phyloP scores from a whole-genome alignment of 2,797 vertebrate genomes.

The Tragopan temminckii region DNA sequence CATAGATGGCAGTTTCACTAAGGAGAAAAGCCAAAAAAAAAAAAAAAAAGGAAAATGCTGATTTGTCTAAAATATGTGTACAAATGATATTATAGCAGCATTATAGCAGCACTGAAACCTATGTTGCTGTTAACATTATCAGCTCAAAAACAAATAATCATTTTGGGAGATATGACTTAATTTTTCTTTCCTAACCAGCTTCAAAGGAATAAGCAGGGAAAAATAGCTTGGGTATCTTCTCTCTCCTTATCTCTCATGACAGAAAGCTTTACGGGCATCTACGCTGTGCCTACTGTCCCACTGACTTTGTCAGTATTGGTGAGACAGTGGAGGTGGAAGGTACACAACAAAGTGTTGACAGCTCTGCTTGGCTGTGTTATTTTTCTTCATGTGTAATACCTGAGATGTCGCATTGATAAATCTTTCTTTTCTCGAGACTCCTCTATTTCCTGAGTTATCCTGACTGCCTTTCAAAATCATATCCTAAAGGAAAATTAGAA shows the following conservation, averaged over 20 bases:
- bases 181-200: neutral
- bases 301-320: conserved; percentile 40
- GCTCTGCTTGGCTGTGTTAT: conserved; percentile 49
- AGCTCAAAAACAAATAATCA: neutral
- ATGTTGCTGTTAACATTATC: neutral
- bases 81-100: neutral
- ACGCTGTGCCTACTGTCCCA: neutral
- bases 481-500: conserved; percentile 19
- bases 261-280: conserved; percentile 40
- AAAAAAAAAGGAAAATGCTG: neutral
- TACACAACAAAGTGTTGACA: conserved; percentile 40
- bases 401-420: conserved; percentile 64
- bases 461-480: conserved; percentile 54
- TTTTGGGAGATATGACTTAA: neutral
- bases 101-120: neutral
- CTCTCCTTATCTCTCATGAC: neutral
- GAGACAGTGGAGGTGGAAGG: conserved; percentile 32
- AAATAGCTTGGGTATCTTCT: neutral
- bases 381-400: conserved; percentile 41
- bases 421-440: neutral
- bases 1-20: neutral
- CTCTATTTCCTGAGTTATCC: conserved; percentile 38
- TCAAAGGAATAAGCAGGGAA: neutral
- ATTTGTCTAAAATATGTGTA: neutral
- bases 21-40: neutral